Conservation (phyloP, 2,888 invertebrate species). For the Acrocera orbiculus region DNA sequence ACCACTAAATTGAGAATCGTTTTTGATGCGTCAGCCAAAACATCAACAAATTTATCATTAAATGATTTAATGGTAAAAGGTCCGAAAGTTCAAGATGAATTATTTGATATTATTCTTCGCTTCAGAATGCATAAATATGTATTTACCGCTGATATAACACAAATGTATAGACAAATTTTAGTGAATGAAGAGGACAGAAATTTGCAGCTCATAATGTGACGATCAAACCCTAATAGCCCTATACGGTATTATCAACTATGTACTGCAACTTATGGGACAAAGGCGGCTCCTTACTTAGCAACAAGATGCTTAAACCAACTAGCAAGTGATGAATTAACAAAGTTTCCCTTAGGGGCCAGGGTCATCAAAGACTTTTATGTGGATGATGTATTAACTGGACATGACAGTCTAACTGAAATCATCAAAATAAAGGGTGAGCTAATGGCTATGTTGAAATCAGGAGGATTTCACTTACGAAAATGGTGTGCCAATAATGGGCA, state of each 20-base stretch:
- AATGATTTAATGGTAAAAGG: neutral
- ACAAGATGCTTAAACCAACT: neutral
- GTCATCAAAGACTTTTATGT: neutral
- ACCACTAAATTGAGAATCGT: neutral
- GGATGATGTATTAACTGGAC: neutral
- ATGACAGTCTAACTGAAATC: neutral
- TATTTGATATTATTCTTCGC: neutral
- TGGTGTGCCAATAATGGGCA: neutral
- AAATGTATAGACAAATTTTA: neutral
- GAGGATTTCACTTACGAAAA: neutral
- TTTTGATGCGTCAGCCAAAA: neutral
- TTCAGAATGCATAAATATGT: neutral
- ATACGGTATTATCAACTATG: conserved; percentile 23
- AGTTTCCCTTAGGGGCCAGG: neutral
- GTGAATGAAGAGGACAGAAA: neutral
- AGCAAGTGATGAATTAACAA: neutral
- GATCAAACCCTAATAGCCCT: conserved; percentile 7
- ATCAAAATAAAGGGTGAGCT: neutral
- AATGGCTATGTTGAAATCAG: neutral
- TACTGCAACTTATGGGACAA: conserved; percentile 1
- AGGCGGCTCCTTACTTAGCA: neutral
- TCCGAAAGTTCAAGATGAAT: neutral
- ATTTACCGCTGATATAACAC: neutral
- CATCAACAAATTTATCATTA: neutral
- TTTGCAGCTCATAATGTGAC: neutral